A percentile compares a stretch with the other conserved stretches of the same genome.
Evolutionary conservation across 2,797 vertebrate species (phyloP).

Genomic region (Agapornis canus): DNA sequence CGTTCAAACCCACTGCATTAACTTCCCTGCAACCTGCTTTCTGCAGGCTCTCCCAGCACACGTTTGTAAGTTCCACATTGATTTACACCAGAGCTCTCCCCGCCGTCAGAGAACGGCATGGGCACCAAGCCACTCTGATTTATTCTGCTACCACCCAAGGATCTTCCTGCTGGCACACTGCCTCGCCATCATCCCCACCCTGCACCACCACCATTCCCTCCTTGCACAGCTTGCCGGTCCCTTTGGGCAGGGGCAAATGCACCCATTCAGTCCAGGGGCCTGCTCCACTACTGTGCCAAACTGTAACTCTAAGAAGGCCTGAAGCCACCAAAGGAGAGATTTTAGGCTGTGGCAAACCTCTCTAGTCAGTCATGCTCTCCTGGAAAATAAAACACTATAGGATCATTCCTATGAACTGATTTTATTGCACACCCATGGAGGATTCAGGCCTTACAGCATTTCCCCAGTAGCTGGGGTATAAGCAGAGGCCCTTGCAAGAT

Average conservation of each 20-base stretch:
- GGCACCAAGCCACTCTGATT: slow-evolving; percentile 20
- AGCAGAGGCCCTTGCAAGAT: slow-evolving; percentile 66
- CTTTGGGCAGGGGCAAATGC: not conserved
- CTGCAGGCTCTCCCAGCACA: not conserved
- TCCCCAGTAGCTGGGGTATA: slow-evolving; percentile 59
- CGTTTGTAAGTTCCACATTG: slow-evolving; percentile 35
- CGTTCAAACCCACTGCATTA: not conserved
- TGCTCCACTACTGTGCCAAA: not conserved
- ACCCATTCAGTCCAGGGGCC: not conserved
- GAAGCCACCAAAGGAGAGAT: not conserved
- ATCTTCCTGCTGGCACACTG: slow-evolving; percentile 35
- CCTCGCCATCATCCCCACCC: not conserved
- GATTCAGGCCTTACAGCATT: slow-evolving; percentile 49
- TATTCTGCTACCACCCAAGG: slow-evolving; percentile 12
- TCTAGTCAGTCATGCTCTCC: not conserved
- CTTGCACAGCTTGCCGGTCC: not conserved
- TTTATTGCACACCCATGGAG: not conserved
- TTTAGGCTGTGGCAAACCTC: not conserved
- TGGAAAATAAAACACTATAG: not conserved
- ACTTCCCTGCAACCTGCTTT: not conserved
- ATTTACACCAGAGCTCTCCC: slow-evolving; percentile 5
- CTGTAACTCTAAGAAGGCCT: not conserved
- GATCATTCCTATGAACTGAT: not conserved
- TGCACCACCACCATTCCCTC: not conserved
- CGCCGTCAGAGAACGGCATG: not conserved